Percentiles rank a stretch among this genome's conserved stretches.
Evolutionary conservation across 1,140 invertebrate species (phyloP).

Genomic region (Panagrolaimus sp.): DNA sequence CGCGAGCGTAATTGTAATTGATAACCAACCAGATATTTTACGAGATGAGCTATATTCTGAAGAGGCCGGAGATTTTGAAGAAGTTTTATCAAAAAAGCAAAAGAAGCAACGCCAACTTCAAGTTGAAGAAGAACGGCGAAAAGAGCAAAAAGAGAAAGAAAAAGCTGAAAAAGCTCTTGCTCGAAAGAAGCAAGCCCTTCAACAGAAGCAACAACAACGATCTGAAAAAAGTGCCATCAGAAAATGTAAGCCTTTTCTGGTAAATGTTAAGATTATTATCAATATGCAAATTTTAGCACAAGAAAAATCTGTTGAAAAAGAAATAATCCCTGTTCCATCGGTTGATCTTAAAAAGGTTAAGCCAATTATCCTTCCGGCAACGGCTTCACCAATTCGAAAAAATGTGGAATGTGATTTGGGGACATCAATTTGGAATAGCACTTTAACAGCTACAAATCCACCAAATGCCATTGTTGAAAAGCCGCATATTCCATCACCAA

Average conservation of each 20-base stretch:
- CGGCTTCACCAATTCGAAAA: background rate
- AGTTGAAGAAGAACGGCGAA: slow-evolving; percentile 34
- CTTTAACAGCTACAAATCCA: background rate
- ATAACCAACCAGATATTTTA: slow-evolving; percentile 65
- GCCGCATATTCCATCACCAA: slow-evolving; percentile 46
- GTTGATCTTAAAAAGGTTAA: background rate
- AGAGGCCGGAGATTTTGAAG: slow-evolving; percentile 73
- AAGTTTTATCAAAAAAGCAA: slow-evolving; percentile 59
- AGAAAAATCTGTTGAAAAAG: background rate
- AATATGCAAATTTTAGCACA: background rate
- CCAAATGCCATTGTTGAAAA: slow-evolving; percentile 7
- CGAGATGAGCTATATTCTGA: slow-evolving; percentile 62
- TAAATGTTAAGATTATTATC: background rate
- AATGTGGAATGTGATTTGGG: slow-evolving; percentile 1
- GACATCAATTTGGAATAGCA: slow-evolving; percentile 31
- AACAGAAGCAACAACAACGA: slow-evolving; percentile 30
- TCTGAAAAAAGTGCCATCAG: background rate
- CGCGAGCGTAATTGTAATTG: slow-evolving; percentile 65
- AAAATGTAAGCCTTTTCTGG: slow-evolving; percentile 1
- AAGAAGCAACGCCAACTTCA: slow-evolving; percentile 22
- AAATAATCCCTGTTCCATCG: background rate
- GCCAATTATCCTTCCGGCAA: background rate
- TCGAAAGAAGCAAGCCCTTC: slow-evolving; percentile 22
- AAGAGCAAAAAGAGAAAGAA: slow-evolving; percentile 26
- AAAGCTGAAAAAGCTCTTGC: slow-evolving; percentile 1